These are phyloP conservation scores for Melanophora roralis DNA, from an alignment of 2,888 invertebrate species.

Conservation along the genomic window DNA sequence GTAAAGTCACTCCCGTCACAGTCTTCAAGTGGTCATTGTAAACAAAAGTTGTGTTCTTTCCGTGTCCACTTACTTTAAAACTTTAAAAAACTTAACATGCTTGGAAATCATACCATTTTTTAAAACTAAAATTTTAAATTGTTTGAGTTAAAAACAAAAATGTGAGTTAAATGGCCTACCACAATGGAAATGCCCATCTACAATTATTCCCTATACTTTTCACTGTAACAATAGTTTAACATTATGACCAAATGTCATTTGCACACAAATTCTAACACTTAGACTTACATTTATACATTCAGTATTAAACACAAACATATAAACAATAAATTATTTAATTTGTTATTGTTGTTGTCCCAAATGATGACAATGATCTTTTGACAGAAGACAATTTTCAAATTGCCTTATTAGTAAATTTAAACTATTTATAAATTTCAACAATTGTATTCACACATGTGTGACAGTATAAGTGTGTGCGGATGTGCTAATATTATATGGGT, in stretches of 20 bases:
- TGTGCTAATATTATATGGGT: no score
- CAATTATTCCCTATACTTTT: no score
- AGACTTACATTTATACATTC: background rate
- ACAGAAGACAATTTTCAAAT: conserved; percentile 10
- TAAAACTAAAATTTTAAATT: no score
- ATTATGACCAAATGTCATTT: conserved; percentile 3
- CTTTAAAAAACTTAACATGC: no score
- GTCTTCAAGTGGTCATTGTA: no score
- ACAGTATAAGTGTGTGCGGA: background rate
- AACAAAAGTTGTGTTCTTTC: no score
- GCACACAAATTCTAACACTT: background rate
- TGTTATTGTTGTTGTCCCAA: background rate
- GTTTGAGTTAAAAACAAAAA: no score
- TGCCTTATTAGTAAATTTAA: conserved; percentile 1
- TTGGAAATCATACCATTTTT: no score
- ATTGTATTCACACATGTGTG: background rate
- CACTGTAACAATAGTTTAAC: conserved; percentile 9
- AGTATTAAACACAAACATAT: background rate
- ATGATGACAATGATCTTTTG: conserved; percentile 24
- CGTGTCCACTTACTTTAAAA: no score
- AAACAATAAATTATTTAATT: background rate
- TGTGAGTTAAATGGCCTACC: no score
- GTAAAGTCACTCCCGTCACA: no score
- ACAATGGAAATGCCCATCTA: no score
- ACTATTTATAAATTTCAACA: background rate